Conservation (phyloP, 2,797 vertebrate species). For the Scyliorhinus canicula region DNA sequence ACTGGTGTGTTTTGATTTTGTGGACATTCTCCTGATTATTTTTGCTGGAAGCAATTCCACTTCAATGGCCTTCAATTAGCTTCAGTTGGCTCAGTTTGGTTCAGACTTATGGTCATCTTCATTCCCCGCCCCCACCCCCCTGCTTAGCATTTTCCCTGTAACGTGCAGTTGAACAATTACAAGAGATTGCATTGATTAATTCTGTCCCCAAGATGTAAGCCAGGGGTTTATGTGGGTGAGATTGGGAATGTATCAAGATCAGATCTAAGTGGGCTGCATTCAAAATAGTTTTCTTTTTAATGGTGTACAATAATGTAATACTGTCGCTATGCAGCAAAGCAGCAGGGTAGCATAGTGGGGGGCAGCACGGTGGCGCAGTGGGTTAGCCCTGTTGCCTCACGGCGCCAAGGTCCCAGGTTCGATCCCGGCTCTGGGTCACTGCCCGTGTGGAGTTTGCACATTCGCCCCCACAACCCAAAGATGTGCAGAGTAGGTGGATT, state of each 20-base stretch:
- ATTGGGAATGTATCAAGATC: neutral
- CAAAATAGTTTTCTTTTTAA: neutral
- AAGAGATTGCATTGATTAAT: neutral
- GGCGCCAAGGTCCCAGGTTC: no score
- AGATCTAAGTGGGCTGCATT: neutral
- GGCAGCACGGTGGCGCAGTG: no score
- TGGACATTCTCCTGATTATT: conserved; percentile 23
- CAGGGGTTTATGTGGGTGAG: neutral
- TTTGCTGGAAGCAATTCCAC: conserved; percentile 14
- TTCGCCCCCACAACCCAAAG: no score
- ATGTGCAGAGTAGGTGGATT: no score
- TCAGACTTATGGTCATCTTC: neutral
- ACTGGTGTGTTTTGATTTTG: conserved; percentile 34
- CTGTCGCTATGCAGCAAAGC: neutral
- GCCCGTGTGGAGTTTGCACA: no score
- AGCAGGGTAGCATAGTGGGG: no score
- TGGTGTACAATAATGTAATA: neutral
- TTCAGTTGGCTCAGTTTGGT: neutral
- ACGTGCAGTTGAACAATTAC: neutral
- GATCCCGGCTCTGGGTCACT: no score
- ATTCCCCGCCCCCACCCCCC: no score
- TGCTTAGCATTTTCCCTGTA: neutral
- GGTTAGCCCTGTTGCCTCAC: no score
- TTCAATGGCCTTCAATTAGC: neutral
- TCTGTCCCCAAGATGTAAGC: neutral